A percentile compares a stretch with the other conserved stretches of the same genome.
Conservation (phyloP, 2,113 vertebrate genomes). For the Sinocyclocheilus rhinocerous region DNA sequence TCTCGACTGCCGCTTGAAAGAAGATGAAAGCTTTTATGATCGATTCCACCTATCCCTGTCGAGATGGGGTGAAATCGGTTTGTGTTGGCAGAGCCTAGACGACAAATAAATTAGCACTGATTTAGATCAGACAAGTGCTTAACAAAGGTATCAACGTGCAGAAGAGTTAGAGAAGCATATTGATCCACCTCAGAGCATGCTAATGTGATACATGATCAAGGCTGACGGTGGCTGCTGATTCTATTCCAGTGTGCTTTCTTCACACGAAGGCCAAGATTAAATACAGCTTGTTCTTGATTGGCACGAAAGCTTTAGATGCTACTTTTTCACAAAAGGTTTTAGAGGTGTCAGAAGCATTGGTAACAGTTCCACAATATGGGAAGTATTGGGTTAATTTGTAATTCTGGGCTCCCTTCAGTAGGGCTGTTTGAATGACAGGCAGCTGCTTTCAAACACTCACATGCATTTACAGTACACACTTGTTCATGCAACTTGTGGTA, state of each 20-base stretch:
- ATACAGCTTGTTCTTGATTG: background rate
- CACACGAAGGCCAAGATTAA: background rate
- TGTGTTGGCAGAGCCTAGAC: slow-evolving; percentile 37
- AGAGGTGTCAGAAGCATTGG: background rate
- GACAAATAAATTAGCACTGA: slow-evolving; percentile 50
- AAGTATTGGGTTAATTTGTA: background rate
- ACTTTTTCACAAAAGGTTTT: background rate
- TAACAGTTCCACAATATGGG: background rate
- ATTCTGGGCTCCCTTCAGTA: background rate
- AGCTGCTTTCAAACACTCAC: background rate
- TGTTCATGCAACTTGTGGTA: background rate
- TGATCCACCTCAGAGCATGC: slow-evolving; percentile 35
- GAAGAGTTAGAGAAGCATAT: slow-evolving; percentile 32
- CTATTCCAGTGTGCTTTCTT: background rate
- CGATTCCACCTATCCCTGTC: slow-evolving; percentile 29
- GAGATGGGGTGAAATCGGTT: slow-evolving; percentile 39
- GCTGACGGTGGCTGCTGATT: slow-evolving; percentile 20
- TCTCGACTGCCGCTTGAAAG: background rate
- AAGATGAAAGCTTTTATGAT: slow-evolving; percentile 32
- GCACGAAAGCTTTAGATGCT: background rate
- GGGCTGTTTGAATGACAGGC: background rate
- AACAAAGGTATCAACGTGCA: slow-evolving; percentile 47
- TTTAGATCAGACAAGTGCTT: slow-evolving; percentile 31
- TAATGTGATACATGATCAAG: slow-evolving; percentile 40
- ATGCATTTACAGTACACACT: background rate